Conservation (phyloP, 53 echinoderm and acorn worm genomes). For the Holothuria scabra region DNA sequence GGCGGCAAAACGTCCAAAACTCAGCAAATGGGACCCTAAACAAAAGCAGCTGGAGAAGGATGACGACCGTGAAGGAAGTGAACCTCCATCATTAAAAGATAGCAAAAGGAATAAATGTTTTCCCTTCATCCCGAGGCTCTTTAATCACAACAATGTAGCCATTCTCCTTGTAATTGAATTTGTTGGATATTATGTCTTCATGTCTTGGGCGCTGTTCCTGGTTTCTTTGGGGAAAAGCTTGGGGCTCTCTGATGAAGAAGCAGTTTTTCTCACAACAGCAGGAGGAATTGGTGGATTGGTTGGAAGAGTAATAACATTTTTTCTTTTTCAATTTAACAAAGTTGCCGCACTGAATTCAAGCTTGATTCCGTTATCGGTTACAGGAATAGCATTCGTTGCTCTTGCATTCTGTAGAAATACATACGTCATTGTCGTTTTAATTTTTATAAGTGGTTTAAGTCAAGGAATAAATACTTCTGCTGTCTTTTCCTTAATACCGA, state of each 20-base stretch:
- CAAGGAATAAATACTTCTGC: constrained; percentile 15
- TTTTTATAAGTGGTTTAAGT: not conserved
- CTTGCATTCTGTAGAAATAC: not conserved
- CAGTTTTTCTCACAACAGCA: constrained; percentile 8
- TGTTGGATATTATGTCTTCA: not conserved
- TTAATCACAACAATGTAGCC: constrained; percentile 7
- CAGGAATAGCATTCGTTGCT: not conserved
- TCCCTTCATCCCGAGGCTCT: not conserved
- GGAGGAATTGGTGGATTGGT: constrained; percentile 20
- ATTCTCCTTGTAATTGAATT: not conserved
- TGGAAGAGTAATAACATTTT: not conserved
- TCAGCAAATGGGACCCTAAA: too few relatives aligned
- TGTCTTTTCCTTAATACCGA: not conserved
- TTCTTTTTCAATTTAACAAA: not conserved
- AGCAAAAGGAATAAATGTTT: too few relatives aligned
- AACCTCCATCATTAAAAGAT: not conserved
- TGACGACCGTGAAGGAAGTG: not conserved
- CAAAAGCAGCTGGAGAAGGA: too few relatives aligned
- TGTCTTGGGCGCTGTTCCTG: constrained; percentile 20
- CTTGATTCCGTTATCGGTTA: not conserved
- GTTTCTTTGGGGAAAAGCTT: constrained; percentile 6
- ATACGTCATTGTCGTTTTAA: not conserved
- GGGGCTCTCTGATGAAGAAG: constrained; percentile 7
- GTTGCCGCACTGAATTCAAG: not conserved
- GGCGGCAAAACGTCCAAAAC: not conserved